Base-by-base conservation (phyloP, 2,113 vertebrate genomes). In the Onychorhynchus coronatus region DNA sequence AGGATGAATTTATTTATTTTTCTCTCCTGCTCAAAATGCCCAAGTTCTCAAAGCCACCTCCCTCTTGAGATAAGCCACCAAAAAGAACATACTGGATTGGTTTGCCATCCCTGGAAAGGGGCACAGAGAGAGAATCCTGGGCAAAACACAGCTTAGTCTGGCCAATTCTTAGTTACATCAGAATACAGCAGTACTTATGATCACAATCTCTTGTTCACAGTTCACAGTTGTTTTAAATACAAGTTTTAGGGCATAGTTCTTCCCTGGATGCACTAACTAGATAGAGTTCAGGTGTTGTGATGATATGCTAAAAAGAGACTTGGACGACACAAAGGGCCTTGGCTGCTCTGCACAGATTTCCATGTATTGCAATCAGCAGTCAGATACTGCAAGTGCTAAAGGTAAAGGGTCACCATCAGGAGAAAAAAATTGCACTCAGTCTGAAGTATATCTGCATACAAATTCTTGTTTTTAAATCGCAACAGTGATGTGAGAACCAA, bases 351-450 rank as follows among this genome's bases (percentile, higher is more conserved):
- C 5, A 9, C 8, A 6, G 41, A 50, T 88, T 76, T 68, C 70
- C 24, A 25, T 0, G 0, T 65, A 9, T 3, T 3, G 17, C 2
- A 1, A 47, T 23, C 33, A 68, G 33, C 59, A 71, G 42, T 31
- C 19, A 25, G 25, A 55, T 76, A 66, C 44, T 7, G 1, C 19
- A 73, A 8, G 9, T 61, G 41, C 55, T 52, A 42, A 47, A 73
- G 58, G 41, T 35, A 79, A 53, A 85, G 35, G 7, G 33, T 27
- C n/a, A 14, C 22, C 31, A 72, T 7, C 17, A 42, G 37, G 50
- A 56, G 63, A 58, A 28, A 74, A 63, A 47, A 47, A 27, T 5
- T 11, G 31, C 17, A 16, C 6, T 82, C 10, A 13, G 4, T 31
- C 19, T 35, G 30, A 80, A 21, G 14, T 61, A 42, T 1, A 56